Evolutionary conservation across 2,888 invertebrate genomes (phyloP), one percentile per base, ranked within the genome.

Genomic region (Tridacna gigas): DNA sequence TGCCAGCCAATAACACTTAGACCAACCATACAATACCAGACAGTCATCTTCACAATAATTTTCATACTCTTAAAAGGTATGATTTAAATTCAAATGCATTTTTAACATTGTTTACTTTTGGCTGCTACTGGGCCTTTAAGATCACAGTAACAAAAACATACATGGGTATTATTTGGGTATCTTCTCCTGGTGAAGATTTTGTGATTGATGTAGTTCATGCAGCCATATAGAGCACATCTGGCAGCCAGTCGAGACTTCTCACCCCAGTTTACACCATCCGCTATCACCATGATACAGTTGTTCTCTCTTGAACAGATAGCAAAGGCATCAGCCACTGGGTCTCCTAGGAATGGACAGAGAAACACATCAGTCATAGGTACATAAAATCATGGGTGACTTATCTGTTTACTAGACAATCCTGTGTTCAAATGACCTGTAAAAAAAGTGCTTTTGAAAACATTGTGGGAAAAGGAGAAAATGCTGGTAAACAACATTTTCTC

Each of bases 191-290:
- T 91, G 88, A 94, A 94, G 45, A 95, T 89, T 77, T 91, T 89
- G 61, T 92, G 86, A 89, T 97, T 97, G 90, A 98, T 95, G 94
- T 97, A 97, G 91, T 97, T 97, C 89, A 98, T 96, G 91, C 97
- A 97, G 45, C 97, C 98, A 92, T 97, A 97, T 22, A 98, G 96
- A 0, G 98, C 98, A 80, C 97, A 97, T 88, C 97, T 96, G n/a
- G 97, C 97, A 22, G 97, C 97, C 89, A 97, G 95, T 81, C 97
- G 96, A 28, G 98, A 97, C 91, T 97, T 97, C 93, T 97, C 97
- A 94, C 98, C 98, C 98, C 98, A 98, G 95, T 98, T 98, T 2
- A 98, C 98, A 37, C 98, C 98, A 95, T 98, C 98, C 4, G 98
- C 98, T 80, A 98, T 96, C 20, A 97, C 97, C 94, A 98, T 95